Base-by-base conservation (phyloP, 1,140 invertebrate species). In the Drosophila sp. region DNA sequence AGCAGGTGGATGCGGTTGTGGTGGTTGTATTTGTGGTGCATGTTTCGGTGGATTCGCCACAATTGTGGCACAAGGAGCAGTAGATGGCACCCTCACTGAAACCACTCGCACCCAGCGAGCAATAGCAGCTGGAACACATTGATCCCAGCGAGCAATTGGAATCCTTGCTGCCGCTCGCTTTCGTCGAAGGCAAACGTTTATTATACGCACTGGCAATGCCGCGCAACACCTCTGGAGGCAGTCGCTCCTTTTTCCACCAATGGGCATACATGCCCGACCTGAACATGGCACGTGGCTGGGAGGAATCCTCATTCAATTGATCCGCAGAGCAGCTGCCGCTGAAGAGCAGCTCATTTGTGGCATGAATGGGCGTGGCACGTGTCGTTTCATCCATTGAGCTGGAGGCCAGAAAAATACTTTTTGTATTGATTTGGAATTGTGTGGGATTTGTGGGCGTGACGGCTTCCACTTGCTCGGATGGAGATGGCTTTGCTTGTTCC, bases 161-260 rank as follows among this genome's bases (percentile, higher is more conserved):
- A 51, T 86, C 72, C 32, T 90, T 84, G 0, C 77, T 80, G 50
- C 67, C 74, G 41, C 70, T 73, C 13, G 32, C 63, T 5, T 21
- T 18, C 46, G 43, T 64, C 6, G 36, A 38, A 2, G 74, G 76
- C 46, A 74, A 9, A 4, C 80, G 69, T 45, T 91, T 91, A 21
- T 90, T 91, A 36, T 91, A 89, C 40, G 74, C 92, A 69, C 91
- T 91, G 61, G 92, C 92, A 78, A 94, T 93, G 72, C 92, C 93
- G 4, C 90, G 90, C 89, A 95, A 92, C 90, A 95, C 93, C 59
- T 93, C 94, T 63, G 93, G 93, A 18, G 96, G 96, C 91, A 97
- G 94, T 84, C 95, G 95, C 90, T 95, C 96, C 94, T 97, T 97
- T 92, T 97, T 95, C 96, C 96, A 97, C 97, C 97, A 97, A 92